Percentiles rank a stretch among this genome's conserved stretches.
Conservation (phyloP, 2,888 invertebrate species). For the Acleris holmiana region DNA sequence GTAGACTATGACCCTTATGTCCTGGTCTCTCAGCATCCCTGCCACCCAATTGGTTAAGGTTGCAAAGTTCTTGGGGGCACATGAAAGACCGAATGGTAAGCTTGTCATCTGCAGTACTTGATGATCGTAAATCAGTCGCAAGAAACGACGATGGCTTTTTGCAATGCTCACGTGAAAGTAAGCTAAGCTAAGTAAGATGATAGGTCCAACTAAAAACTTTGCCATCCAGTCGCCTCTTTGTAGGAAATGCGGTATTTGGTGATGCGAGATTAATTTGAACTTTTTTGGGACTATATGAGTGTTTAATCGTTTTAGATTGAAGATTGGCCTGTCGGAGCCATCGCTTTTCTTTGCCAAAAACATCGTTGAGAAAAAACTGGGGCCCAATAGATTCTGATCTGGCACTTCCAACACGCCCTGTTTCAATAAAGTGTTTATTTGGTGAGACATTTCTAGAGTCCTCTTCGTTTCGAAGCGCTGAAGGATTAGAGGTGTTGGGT, state of each 20-base stretch:
- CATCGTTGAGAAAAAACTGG: slow-evolving; percentile 37
- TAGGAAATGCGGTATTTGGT: slow-evolving; percentile 36
- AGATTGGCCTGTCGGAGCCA: slow-evolving; percentile 38
- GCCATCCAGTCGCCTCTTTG: slow-evolving; percentile 43
- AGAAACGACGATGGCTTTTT: slow-evolving; percentile 39
- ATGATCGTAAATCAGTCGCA: slow-evolving; percentile 41
- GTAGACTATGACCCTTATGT: slow-evolving; percentile 31
- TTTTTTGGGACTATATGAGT: slow-evolving; percentile 26
- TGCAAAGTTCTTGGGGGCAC: slow-evolving; percentile 44
- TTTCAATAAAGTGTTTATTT: slow-evolving; percentile 19
- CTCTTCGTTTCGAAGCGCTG: not conserved
- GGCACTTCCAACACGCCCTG: slow-evolving; percentile 16
- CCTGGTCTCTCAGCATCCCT: slow-evolving; percentile 35
- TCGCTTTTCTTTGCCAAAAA: slow-evolving; percentile 36
- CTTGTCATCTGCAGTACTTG: slow-evolving; percentile 45
- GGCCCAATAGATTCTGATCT: slow-evolving; percentile 6
- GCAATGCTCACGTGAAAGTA: slow-evolving; percentile 40
- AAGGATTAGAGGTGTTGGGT: slow-evolving; percentile 2
- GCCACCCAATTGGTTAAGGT: slow-evolving; percentile 46
- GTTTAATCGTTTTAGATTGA: slow-evolving; percentile 43
- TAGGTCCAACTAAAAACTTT: slow-evolving; percentile 40
- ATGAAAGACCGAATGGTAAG: slow-evolving; percentile 45
- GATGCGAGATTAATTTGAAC: slow-evolving; percentile 35
- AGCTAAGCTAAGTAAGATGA: no score
- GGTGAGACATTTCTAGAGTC: not conserved